Conservation (phyloP, 2,797 vertebrate species). For the Pipistrellus kuhlii region DNA sequence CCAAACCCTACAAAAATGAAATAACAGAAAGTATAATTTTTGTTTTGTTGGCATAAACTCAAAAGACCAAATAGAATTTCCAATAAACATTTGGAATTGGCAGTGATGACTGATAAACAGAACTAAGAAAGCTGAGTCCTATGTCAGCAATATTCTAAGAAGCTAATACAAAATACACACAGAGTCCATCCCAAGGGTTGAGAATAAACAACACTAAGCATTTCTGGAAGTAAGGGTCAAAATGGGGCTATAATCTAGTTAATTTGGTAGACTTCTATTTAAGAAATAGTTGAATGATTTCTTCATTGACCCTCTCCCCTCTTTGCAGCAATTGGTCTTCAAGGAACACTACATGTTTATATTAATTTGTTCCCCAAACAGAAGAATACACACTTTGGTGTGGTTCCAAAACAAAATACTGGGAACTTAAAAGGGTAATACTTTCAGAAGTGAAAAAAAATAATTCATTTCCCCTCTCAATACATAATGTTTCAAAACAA, state of each 20-base stretch:
- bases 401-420: background rate
- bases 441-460: background rate
- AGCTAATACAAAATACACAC: background rate
- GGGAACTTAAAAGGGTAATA: background rate
- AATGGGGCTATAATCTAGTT: background rate
- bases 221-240: background rate
- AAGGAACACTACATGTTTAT: background rate
- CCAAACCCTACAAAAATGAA: background rate
- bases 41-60: background rate
- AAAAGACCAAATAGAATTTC: slow-evolving; percentile 7
- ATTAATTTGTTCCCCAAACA: background rate
- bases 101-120: background rate
- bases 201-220: background rate
- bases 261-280: background rate
- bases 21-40: background rate
- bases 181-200: background rate
- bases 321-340: background rate
- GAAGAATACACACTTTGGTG: background rate
- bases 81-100: background rate
- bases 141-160: background rate
- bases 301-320: background rate
- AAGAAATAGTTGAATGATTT: background rate
- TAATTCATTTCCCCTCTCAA: background rate
- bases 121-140: background rate
- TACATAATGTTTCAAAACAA: background rate